Evolutionary conservation across 2,888 invertebrate species (phyloP), one percentile per base, ranked within the genome.

Genomic region (Lepidonotus clava): DNA sequence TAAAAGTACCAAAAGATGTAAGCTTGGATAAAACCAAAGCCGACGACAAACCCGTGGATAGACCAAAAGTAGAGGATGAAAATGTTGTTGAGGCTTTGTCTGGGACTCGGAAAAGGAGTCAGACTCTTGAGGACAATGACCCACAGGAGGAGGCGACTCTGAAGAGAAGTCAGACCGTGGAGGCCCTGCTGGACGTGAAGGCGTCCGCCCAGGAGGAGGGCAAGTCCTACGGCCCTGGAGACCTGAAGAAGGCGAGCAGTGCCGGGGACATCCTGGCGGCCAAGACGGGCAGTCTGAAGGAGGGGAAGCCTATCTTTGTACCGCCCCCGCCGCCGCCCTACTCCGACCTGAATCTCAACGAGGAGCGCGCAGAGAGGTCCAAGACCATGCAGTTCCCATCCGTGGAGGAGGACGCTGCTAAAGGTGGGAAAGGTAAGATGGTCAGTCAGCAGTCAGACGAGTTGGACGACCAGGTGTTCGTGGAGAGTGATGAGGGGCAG

Each of bases 281-380:
- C 71, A 71, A 38, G 38, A 71, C 71, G 5, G 34, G 71, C 38
- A 71, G 36, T n/a, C 34, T 71, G 34, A 38, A 34, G 71, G 38
- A 38, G 18, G 36, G 38, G n/a, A 71, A 71, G 71, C 71, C 71
- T 8, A 71, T 6, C 8, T 80, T 80, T 80, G 80, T 80, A 1
- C 80, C 80, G 1, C 80, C 80, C 28, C 80, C 80, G 46, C 80
- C 80, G 34, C 80, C 80, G 18, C 71, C 71, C 14, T 71, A 71
- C 38, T 71, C 71, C 21, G 71, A 71, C 36, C 38, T 71, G 8
- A n/a, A 14, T 56, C 56, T 56, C 14, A n/a, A 8, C n/a, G 18
- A 56, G 56, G 80, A 80, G 21, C 14, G 14, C 21, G 46, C 24
- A 46, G 11, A 8, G 28, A 80, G 28, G n/a, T 21, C 80, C 28